A percentile compares a stretch with the other conserved stretches of the same genome.
Conservation (phyloP, 2,113 vertebrate species). For the Columbina picui region DNA sequence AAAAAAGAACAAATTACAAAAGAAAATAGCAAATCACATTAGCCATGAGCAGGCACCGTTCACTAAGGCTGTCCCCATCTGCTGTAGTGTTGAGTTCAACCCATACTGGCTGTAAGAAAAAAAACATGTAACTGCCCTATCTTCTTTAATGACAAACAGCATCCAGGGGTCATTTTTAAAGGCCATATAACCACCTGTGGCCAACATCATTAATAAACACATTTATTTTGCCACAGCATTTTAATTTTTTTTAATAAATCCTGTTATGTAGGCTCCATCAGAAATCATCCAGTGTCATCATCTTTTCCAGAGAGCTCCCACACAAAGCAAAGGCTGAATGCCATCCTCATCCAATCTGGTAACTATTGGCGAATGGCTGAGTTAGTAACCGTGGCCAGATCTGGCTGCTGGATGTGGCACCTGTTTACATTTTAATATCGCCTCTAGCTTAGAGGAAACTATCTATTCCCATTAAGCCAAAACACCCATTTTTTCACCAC, state of each 20-base stretch:
- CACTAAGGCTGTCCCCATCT: neutral
- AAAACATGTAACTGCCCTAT: neutral
- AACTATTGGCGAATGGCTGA: accelerated
- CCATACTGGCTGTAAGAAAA: neutral
- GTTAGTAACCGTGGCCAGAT: neutral
- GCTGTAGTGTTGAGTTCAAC: neutral
- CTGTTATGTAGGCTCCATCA: neutral
- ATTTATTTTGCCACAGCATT: neutral
- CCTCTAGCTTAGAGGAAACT: neutral
- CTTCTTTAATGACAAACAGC: neutral
- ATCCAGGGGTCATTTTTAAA: neutral
- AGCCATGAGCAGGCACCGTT: neutral
- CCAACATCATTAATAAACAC: neutral
- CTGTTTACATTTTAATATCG: neutral
- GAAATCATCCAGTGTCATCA: neutral
- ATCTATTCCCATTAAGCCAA: neutral
- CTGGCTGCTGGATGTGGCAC: neutral
- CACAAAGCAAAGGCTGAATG: neutral
- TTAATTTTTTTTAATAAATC: neutral
- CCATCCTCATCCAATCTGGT: neutral
- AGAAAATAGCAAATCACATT: neutral
- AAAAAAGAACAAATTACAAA: neutral
- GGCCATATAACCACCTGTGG: neutral
- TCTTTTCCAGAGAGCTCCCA: neutral
- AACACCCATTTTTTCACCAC: neutral